Conservation (phyloP, 1,140 invertebrate genomes). For the Hylaeus volcanicus region DNA sequence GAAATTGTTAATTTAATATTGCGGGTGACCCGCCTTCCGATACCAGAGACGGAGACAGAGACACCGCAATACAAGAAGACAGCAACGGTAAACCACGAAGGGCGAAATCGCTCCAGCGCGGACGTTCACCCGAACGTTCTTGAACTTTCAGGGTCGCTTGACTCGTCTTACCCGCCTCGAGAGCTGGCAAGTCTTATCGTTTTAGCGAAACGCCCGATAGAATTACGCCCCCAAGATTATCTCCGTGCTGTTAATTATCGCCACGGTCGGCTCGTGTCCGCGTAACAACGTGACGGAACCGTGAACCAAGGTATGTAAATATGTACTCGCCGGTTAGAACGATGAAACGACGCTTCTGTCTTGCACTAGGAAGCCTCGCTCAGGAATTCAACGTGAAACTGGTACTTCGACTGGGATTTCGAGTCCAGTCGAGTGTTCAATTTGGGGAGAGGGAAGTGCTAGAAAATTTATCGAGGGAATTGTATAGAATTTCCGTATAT, state of each 20-base stretch:
- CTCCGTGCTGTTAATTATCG: slow-evolving; percentile 26
- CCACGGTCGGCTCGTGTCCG: background rate
- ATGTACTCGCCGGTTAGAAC: too few relatives aligned
- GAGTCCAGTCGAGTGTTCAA: too few relatives aligned
- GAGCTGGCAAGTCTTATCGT: slow-evolving; percentile 54
- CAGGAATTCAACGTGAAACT: too few relatives aligned
- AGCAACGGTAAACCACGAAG: slow-evolving; percentile 37
- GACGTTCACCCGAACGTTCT: slow-evolving; percentile 75
- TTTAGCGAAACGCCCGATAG: slow-evolving; percentile 59
- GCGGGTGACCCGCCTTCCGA: background rate
- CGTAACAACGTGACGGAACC: background rate
- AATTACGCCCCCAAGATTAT: slow-evolving; percentile 57
- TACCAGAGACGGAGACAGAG: background rate
- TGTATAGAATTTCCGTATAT: too few relatives aligned
- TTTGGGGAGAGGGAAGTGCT: too few relatives aligned
- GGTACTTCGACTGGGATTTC: too few relatives aligned
- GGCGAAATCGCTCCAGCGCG: slow-evolving; percentile 59
- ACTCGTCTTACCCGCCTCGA: slow-evolving; percentile 26
- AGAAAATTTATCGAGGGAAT: too few relatives aligned
- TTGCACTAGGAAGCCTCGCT: too few relatives aligned
- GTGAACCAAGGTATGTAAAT: background rate
- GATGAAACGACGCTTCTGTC: too few relatives aligned
- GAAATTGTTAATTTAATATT: background rate
- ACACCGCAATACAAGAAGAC: background rate
- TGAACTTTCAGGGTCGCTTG: slow-evolving; percentile 78